Evolutionary conservation across 2,113 vertebrate genomes (phyloP), one percentile per base, ranked within the genome.

Genomic region (Corythoichthys haematopterus): DNA sequence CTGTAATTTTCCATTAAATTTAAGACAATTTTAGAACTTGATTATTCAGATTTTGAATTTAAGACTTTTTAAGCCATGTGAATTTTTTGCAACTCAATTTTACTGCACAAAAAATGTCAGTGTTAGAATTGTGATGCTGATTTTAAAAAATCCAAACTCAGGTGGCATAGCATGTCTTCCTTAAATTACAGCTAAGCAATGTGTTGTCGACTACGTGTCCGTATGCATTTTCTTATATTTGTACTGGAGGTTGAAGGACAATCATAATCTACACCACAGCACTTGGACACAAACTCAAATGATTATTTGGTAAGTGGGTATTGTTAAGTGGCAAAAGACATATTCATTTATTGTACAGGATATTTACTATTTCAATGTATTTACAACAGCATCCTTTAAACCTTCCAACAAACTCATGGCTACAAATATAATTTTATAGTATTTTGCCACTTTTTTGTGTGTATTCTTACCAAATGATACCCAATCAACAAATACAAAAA

Each of bases 201-300:
- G 13, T 15, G 37, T 45, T 55, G 64, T 64, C 28, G 28, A 63
- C 65, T 3, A 57, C 33, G 36, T 43, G 6, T 37, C 1, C 2
- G 43, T 64, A 78, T 80, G 60, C 72, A 65, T 55, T 66, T 28
- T 64, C 3, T 53, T 20, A 43, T n/a, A 20, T 20, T 20, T 5
- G 4, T 43, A 61, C 36, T 9, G n/a, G 4, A 13, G 16, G 38
- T 43, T 20, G 43, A 45, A 61, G 9, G 9, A 61, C 11, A 61
- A 20, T 43, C 4, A 5, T 9, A 3, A 10, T 43, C 6, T 43
- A 43, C n/a, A 6, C 7, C 57, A 59, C 36, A 40, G 16, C 36
- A 58, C 9, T 37, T 15, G 56, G 4, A 55, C n/a, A 12, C 20
- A 55, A 28, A 20, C 52, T n/a, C n/a, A 55, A 55, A n/a, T 55